These are phyloP conservation scores for Numenius arquata DNA, from an alignment of 2,113 vertebrate species.

Conservation along the genomic window DNA sequence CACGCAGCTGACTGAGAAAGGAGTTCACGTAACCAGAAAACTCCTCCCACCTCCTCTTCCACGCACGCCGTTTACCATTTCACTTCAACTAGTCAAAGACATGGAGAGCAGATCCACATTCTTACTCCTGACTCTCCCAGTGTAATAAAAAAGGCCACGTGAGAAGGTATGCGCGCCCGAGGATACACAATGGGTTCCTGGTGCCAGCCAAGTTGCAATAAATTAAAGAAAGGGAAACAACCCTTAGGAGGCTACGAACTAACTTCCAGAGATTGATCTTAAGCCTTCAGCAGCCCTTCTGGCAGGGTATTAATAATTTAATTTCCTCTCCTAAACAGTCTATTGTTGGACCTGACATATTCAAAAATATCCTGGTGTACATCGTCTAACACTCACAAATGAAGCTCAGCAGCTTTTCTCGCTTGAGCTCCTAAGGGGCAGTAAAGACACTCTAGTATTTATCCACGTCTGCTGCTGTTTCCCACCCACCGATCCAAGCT, in stretches of 20 bases:
- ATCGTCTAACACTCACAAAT: too few species aligned
- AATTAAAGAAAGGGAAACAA: not conserved
- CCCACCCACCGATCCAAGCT: not conserved
- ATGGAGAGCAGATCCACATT: rapidly evolving
- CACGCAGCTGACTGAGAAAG: not conserved
- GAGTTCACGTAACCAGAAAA: not conserved
- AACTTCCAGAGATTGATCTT: not conserved
- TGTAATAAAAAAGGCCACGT: rapidly evolving
- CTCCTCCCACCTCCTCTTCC: not conserved
- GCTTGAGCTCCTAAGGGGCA: not conserved
- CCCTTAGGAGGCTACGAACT: not conserved
- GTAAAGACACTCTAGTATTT: too few species aligned
- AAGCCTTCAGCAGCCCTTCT: not conserved
- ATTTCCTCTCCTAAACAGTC: not conserved
- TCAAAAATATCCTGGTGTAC: not conserved
- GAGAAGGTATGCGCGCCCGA: rapidly evolving
- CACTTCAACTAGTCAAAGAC: not conserved
- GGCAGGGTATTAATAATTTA: not conserved
- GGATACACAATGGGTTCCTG: not conserved
- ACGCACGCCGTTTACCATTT: rapidly evolving
- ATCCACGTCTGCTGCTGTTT: not conserved
- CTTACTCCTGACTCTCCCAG: not conserved
- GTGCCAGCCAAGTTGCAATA: not conserved
- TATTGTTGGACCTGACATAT: not conserved
- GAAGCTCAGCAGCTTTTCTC: not conserved